phyloP scores from a whole-genome alignment of 2,888 invertebrate species.

The Pachymerium ferrugineum region DNA sequence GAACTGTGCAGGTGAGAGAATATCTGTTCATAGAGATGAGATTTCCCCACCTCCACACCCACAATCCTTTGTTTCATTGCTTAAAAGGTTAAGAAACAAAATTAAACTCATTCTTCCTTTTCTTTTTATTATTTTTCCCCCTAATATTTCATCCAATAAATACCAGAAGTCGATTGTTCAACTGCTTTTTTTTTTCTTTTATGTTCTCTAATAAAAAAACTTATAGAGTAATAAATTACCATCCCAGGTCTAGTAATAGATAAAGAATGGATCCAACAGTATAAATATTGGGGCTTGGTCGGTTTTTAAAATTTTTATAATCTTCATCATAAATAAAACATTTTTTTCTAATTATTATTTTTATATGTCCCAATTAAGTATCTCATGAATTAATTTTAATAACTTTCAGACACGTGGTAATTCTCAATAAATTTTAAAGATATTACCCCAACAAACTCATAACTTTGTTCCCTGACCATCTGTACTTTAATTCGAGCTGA shows the following conservation, averaged over 20 bases:
- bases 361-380: neutral
- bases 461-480: slow-evolving; percentile 10
- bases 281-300: too few species aligned
- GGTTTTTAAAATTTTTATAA: too few species aligned
- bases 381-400: neutral
- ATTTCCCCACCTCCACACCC: neutral
- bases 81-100: slow-evolving; percentile 3
- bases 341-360: neutral
- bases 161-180: neutral
- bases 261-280: too few species aligned
- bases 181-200: neutral
- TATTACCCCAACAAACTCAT: slow-evolving; percentile 16
- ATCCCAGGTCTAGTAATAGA: too few species aligned
- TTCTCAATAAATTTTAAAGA: slow-evolving; percentile 20
- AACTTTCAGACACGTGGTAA: neutral
- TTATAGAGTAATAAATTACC: neutral
- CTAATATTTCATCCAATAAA: slow-evolving; percentile 13
- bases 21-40: slow-evolving; percentile 9
- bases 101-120: neutral
- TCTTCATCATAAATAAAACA: neutral
- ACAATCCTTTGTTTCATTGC: neutral
- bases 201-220: neutral
- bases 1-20: slow-evolving; percentile 3
- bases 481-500: slow-evolving; percentile 25
- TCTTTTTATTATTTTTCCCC: neutral